phyloP scores from a whole-genome alignment of 2,888 invertebrate genomes.

The Pharmacophagus antenor region DNA sequence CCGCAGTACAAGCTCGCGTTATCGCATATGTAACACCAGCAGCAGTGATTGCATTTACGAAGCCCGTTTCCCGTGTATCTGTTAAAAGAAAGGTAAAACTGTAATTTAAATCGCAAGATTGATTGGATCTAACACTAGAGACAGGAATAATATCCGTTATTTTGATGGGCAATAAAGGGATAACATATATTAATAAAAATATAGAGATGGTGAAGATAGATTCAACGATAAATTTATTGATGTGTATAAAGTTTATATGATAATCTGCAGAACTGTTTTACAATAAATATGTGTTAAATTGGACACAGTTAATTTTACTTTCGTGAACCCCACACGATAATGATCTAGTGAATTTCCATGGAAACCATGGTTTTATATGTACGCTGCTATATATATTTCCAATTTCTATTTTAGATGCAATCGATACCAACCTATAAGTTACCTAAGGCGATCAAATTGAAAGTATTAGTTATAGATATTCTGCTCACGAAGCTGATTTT shows the following conservation, averaged over 20 bases:
- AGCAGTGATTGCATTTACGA: slow-evolving; percentile 94
- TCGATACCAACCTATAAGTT: neutral
- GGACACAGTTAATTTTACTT: too few relatives aligned
- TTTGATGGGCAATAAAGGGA: too few relatives aligned
- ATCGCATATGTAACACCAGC: slow-evolving; percentile 94
- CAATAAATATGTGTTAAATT: too few relatives aligned
- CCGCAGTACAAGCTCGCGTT: slow-evolving; percentile 93
- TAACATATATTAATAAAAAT: too few relatives aligned
- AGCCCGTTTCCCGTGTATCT: slow-evolving; percentile 96
- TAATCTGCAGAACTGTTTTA: too few relatives aligned
- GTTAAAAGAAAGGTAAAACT: slow-evolving; percentile 43
- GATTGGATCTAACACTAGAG: too few relatives aligned
- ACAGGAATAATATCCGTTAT: too few relatives aligned
- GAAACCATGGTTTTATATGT: neutral
- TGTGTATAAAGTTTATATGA: too few relatives aligned
- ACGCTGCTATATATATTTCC: neutral
- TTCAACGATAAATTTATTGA: too few relatives aligned
- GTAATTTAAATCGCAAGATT: neutral
- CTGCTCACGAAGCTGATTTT: slow-evolving; percentile 15
- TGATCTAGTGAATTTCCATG: too few relatives aligned
- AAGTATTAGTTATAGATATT: slow-evolving; percentile 9
- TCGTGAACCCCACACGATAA: too few relatives aligned
- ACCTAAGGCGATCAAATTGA: neutral
- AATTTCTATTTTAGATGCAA: neutral
- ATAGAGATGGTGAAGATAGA: too few relatives aligned